A percentile compares a stretch with the other conserved stretches of the same genome.
Evolutionary conservation across 2,888 invertebrate species (phyloP).

Genomic region (Idaea biselata): DNA sequence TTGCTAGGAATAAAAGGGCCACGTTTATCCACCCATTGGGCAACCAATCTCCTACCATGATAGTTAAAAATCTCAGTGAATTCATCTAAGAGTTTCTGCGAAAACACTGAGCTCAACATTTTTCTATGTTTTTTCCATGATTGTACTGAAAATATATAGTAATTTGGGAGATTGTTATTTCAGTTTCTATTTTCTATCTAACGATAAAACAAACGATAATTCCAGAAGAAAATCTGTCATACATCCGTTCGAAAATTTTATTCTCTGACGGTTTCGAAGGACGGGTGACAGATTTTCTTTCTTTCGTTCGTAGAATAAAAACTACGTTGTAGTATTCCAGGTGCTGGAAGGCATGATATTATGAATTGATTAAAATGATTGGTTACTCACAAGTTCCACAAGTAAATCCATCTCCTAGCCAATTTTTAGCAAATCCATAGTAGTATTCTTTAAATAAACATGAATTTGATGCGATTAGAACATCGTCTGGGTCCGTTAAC

Average conservation of each 20-base stretch:
- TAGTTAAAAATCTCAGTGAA: constrained; percentile 2
- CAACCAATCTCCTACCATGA: constrained; percentile 48
- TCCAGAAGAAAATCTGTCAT: no score
- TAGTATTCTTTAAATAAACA: constrained; percentile 36
- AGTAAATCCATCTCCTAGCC: constrained; percentile 37
- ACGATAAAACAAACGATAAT: no score
- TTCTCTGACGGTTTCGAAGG: no score
- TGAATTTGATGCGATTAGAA: constrained; percentile 31
- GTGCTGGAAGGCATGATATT: neutral
- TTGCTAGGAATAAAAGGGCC: constrained; percentile 21
- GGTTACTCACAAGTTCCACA: constrained; percentile 31
- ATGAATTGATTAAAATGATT: neutral
- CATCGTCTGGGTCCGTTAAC: constrained; percentile 39
- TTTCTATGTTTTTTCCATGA: constrained; percentile 17
- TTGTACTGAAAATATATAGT: constrained; percentile 24
- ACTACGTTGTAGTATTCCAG: neutral
- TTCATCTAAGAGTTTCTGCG: constrained; percentile 6
- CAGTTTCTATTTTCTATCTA: no score
- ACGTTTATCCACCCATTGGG: constrained; percentile 57
- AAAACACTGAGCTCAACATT: constrained; percentile 16
- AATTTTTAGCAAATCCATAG: constrained; percentile 38
- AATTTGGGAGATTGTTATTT: no score
- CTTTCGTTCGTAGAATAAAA: no score
- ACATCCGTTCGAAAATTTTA: no score
- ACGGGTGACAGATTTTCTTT: no score